A percentile compares a stretch with the other conserved stretches of the same genome.
phyloP scores from a whole-genome alignment of 1,140 invertebrate species.

The Drosophila simulans region DNA sequence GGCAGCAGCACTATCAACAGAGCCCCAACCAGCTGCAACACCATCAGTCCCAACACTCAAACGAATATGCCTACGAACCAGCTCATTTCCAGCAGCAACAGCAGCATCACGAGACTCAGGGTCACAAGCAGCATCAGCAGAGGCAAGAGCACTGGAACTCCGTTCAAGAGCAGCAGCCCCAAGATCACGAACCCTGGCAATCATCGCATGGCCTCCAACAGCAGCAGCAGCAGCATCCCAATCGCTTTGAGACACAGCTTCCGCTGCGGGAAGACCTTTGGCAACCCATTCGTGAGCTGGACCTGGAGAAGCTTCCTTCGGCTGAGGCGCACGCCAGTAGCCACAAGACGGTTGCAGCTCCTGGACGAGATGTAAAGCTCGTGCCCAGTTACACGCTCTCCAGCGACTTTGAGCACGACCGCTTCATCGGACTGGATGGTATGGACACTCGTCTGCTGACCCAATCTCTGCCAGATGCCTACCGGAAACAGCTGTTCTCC shows the following conservation, averaged over 20 bases:
- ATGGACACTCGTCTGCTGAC: conserved; percentile 31
- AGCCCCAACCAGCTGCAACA: neutral
- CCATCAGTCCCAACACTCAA: neutral
- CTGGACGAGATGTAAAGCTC: conserved; percentile 25
- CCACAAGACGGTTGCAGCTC: conserved; percentile 31
- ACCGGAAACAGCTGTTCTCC: conserved; percentile 37
- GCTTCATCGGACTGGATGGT: conserved; percentile 42
- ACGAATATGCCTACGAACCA: conserved; percentile 10
- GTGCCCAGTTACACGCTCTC: conserved; percentile 42
- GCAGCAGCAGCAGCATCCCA: conserved; percentile 2
- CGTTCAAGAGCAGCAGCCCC: conserved; percentile 5
- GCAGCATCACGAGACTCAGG: neutral
- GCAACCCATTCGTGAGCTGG: conserved; percentile 4
- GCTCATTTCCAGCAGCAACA: conserved; percentile 13
- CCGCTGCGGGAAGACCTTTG: conserved; percentile 8
- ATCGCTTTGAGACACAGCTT: neutral
- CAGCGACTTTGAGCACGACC: conserved; percentile 41
- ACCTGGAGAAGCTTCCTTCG: conserved; percentile 43
- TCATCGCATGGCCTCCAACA: conserved; percentile 7
- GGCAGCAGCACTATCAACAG: neutral
- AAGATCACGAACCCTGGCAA: conserved; percentile 10
- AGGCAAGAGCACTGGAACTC: conserved; percentile 1
- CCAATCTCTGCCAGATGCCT: conserved; percentile 49
- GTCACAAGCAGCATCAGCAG: neutral
- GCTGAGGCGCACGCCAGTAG: conserved; percentile 27